Base-by-base conservation (phyloP, 2,797 vertebrate genomes). In the Kryptolebias ocellatus region DNA sequence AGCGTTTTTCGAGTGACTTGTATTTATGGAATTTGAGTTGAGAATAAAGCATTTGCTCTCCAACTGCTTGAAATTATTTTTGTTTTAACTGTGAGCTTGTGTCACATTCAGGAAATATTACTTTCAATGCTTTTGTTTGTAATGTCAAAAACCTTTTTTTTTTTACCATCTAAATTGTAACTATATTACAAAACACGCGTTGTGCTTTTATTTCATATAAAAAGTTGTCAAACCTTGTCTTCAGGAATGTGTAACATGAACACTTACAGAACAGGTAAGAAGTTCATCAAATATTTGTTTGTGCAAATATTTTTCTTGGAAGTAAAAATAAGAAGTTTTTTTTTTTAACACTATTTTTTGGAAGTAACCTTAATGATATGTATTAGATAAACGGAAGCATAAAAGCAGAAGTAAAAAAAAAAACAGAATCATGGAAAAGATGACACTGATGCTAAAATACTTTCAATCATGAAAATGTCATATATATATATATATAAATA, bases 1-100 rank as follows among this genome's bases (percentile, higher is more conserved):
- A 53, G 17, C 69, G 70, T n/a, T 34, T 20, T 0, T 70, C 47
- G 31, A 78, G 79, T 77, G 68, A 59, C 37, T 60, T 83, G 68
- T 80, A 74, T 28, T 78, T 80, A 70, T 63, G 44, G 34, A 53
- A 65, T 73, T 29, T 2, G 15, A 51, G 67, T 73, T 64, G 57
- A 69, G 28, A 85, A 80, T 87, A 82, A 87, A 85, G 42, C 53
- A 59, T 76, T 72, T 83, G 54, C 70, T 63, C 65, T 55, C 72
- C 24, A 67, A 11, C 60, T 20, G 46, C 8, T 34, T 17, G 17
- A 29, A 12, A 14, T 47, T 0, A 20, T 24, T 64, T 53, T 27
- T 44, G 18, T n/a, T 17, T 5, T 1, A 53, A 28, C 29, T 49
- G 31, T 16, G 7, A 5, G 3, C 61, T 56, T 68, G 14, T 46